Evolutionary conservation across 1,140 invertebrate species (phyloP), one percentile per base, ranked within the genome.

Genomic region (Brachionus calyciflorus): DNA sequence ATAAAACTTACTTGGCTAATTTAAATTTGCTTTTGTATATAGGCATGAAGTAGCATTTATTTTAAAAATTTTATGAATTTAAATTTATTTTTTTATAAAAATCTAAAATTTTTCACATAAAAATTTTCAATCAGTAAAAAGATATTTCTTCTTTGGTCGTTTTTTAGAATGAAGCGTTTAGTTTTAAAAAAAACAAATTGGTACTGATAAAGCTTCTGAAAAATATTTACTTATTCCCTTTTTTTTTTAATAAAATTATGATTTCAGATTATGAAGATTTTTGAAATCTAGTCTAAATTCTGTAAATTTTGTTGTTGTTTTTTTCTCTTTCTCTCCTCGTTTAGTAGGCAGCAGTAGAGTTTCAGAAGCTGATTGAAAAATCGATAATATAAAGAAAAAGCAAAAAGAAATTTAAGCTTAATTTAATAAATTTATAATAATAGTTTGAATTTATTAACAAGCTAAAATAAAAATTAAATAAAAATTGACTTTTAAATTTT

Each of bases 381-480:
- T 60, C 55, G 55, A 60, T 60, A 60, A 60, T 17, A 55, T 37
- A 33, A 37, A 37, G 30, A 60, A 37, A 40, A 37, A 40, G 9
- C n/a, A 30, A 60, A 19, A 60, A 37, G 37, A 37, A 37, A 60
- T 60, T 60, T 60, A 60, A 60, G 55, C 55, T 33, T 60, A 60
- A 60, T 60, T 60, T 60, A 60, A 60, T 60, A 60, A 60, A 33
- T 60, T 60, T 60, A 60, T 60, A 33, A 60, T 60, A 60, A 60
- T 60, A 37, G 33, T 60, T 37, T 60, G 12, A 30, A 28, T 33
- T 26, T 55, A 55, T 60, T 40, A 60, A 37, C 55, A 60, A 17
- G 9, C 28, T 60, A 40, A 19, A 37, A n/a, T n/a, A n/a, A n/a
- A n/a, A 19, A 60, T 33, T 19, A 60, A 60, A 1, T n/a, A 60